These are phyloP conservation scores for Galendromus occidentalis DNA, from an alignment of 1,140 invertebrate genomes.

Conservation along the genomic window DNA sequence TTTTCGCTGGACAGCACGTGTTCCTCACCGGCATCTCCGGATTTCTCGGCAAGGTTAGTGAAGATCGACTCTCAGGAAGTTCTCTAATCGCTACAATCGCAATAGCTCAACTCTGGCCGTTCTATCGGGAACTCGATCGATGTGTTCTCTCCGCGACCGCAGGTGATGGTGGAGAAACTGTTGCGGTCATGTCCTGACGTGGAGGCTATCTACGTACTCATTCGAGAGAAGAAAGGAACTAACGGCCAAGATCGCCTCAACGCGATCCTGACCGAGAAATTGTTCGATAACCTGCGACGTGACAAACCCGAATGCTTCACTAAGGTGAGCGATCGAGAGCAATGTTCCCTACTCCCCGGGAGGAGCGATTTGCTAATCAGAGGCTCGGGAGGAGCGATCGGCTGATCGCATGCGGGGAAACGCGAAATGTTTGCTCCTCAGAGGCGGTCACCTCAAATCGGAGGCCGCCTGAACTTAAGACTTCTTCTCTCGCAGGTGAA, in stretches of 20 bases:
- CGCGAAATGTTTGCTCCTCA: too few relatives aligned
- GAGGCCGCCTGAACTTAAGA: too few relatives aligned
- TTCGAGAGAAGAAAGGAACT: conserved; percentile 29
- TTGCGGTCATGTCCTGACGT: conserved; percentile 30
- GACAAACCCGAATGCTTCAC: neutral
- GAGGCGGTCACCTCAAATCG: too few relatives aligned
- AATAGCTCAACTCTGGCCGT: too few relatives aligned
- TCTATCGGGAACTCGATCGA: neutral
- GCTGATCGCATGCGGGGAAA: too few relatives aligned
- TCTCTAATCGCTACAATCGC: too few relatives aligned
- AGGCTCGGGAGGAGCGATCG: too few relatives aligned
- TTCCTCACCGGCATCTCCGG: conserved; percentile 45
- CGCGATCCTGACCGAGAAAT: neutral
- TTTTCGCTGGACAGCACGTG: conserved; percentile 41
- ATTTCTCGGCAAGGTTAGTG: conserved; percentile 44
- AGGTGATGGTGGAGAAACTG: conserved; percentile 33
- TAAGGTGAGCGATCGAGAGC: neutral
- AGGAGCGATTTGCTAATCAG: too few relatives aligned
- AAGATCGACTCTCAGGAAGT: neutral
- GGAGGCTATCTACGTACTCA: conserved; percentile 28
- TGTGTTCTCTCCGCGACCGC: neutral
- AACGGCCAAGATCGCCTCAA: conserved; percentile 23
- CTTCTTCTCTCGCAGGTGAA: neutral
- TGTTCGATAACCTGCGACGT: neutral
- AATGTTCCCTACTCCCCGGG: too few relatives aligned